These are phyloP conservation scores for Cyphomyrus plagiostoma DNA, from an alignment of 2,113 vertebrate genomes.

Conservation along the genomic window DNA sequence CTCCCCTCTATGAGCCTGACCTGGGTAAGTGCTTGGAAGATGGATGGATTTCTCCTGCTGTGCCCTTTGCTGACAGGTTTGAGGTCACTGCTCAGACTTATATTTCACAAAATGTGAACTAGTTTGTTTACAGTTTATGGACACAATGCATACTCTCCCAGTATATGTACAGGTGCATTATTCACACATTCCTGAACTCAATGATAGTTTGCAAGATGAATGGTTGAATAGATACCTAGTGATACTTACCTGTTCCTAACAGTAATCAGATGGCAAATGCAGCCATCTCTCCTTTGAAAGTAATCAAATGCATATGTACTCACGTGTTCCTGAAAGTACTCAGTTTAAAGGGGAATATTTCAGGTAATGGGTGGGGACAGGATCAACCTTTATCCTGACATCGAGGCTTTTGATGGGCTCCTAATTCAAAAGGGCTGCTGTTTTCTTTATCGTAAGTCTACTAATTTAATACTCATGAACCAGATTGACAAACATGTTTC, in stretches of 20 bases:
- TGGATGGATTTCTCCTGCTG: not conserved
- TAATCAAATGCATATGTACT: not conserved
- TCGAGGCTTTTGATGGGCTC: not conserved
- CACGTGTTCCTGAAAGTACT: not conserved
- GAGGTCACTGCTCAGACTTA: not conserved
- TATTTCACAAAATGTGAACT: not conserved
- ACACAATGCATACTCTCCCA: no score
- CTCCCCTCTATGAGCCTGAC: not conserved
- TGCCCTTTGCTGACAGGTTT: not conserved
- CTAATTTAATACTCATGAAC: not conserved
- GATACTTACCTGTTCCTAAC: not conserved
- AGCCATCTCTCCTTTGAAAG: not conserved
- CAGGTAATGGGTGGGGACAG: not conserved
- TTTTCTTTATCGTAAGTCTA: not conserved
- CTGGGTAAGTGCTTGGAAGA: not conserved
- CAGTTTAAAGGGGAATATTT: not conserved
- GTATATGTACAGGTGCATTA: not conserved
- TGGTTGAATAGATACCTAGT: not conserved
- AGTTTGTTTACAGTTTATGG: not conserved
- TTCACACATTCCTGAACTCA: not conserved
- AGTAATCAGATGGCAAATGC: not conserved
- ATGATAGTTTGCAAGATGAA: not conserved
- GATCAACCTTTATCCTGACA: not conserved
- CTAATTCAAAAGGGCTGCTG: not conserved
- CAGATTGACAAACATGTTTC: constrained; percentile 23